Evolutionary conservation across 2,113 vertebrate species (phyloP).

Genomic region (Todiramphus chloris): DNA sequence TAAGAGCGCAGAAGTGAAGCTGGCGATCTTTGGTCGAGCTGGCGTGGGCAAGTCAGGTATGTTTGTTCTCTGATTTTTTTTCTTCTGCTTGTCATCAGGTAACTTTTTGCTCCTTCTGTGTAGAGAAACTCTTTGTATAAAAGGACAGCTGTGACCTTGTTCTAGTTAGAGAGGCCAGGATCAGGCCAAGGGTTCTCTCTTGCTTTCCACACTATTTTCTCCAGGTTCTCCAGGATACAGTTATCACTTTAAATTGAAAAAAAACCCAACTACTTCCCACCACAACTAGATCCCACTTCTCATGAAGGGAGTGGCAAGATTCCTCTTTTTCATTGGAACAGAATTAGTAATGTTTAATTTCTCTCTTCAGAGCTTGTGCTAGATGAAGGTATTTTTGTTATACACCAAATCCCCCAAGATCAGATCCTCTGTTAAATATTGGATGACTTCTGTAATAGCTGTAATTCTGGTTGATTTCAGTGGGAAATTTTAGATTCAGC

Average conservation of each 20-base stretch:
- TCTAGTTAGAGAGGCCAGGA: not conserved
- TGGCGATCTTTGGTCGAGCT: conserved; percentile 93
- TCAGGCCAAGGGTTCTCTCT: not conserved
- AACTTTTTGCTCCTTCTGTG: not conserved
- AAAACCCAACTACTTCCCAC: not conserved
- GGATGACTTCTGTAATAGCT: not conserved
- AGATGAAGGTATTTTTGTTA: not conserved
- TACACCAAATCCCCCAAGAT: not conserved
- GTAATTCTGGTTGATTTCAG: not conserved
- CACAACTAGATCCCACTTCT: not conserved
- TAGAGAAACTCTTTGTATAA: not conserved
- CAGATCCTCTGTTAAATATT: not conserved
- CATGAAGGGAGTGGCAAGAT: not conserved
- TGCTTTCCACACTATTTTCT: not conserved
- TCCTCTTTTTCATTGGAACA: not conserved
- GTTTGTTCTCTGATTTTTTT: not conserved
- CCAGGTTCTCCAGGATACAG: not conserved
- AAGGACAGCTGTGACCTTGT: not conserved
- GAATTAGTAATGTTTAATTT: not conserved
- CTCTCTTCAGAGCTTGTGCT: not conserved
- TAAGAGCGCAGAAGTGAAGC: conserved; percentile 93
- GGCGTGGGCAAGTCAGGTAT: conserved; percentile 98
- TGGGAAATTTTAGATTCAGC: not conserved
- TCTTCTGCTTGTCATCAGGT: not conserved
- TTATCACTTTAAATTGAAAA: not conserved